phyloP scores from a whole-genome alignment of 2,888 invertebrate genomes.

The Hyalella azteca region DNA sequence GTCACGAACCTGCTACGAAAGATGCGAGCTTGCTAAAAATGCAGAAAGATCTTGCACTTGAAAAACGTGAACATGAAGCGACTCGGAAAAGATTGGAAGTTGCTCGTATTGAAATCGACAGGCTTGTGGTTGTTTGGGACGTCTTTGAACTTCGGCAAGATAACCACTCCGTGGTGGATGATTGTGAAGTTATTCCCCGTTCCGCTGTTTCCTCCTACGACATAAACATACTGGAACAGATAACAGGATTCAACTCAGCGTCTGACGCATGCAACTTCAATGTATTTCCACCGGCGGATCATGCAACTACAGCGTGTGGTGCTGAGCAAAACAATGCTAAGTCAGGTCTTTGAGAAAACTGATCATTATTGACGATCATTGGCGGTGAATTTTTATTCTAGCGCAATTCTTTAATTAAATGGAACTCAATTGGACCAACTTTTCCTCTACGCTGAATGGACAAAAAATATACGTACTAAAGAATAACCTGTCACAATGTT shows the following conservation, averaged over 20 bases:
- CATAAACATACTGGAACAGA: not conserved
- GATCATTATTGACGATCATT: too few species aligned
- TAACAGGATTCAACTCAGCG: not conserved
- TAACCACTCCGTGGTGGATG: not conserved
- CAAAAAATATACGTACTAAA: too few species aligned
- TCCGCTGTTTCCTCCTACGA: not conserved
- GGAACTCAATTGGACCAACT: too few species aligned
- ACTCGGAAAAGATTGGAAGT: not conserved
- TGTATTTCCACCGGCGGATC: too few species aligned
- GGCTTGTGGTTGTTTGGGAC: constrained; percentile 2
- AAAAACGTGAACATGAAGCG: not conserved
- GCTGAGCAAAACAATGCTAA: too few species aligned
- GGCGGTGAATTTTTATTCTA: too few species aligned
- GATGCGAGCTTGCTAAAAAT: not conserved
- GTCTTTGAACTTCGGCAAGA: not conserved
- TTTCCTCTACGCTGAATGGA: too few species aligned
- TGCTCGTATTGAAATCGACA: not conserved
- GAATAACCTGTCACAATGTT: too few species aligned
- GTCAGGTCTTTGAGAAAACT: too few species aligned
- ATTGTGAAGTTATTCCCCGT: not conserved
- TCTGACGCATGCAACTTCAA: not conserved
- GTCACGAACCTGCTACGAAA: not conserved
- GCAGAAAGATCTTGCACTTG: not conserved
- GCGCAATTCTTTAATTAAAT: too few species aligned
- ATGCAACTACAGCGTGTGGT: too few species aligned